Evolutionary conservation across 2,113 vertebrate genomes (phyloP).

Genomic region (Erythrocercus mccallii): DNA sequence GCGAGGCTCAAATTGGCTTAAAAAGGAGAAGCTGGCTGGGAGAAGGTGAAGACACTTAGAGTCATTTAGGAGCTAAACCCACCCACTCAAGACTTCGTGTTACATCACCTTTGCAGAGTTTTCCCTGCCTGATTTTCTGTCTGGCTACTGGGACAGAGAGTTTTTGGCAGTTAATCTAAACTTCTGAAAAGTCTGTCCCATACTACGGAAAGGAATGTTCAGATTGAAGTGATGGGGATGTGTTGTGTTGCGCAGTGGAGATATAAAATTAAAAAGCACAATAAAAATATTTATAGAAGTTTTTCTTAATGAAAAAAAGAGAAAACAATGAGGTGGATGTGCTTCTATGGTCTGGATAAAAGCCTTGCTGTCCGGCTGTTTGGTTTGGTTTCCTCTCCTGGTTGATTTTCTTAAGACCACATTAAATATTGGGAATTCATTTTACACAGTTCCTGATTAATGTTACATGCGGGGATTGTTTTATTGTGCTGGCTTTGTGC

Average conservation of each 20-base stretch:
- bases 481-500: neutral
- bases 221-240: neutral
- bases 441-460: neutral
- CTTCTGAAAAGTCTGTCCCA: neutral
- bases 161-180: neutral
- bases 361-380: neutral
- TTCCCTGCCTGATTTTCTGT: neutral
- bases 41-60: neutral
- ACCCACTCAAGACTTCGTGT: neutral
- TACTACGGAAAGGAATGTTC: neutral
- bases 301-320: neutral
- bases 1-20: constrained; percentile 18
- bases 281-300: neutral
- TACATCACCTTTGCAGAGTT: constrained; percentile 1
- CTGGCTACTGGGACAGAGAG: neutral
- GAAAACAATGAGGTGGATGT: neutral
- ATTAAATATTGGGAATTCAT: neutral
- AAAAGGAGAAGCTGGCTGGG: neutral
- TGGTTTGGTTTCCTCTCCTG: neutral
- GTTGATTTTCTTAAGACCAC: neutral
- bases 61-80: neutral
- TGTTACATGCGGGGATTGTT: rapidly evolving
- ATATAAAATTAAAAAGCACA: neutral
- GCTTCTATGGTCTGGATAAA: neutral
- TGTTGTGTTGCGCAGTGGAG: neutral